phyloP scores from a whole-genome alignment of 2,888 invertebrate species.

The Synanthedon tipuliformis region DNA sequence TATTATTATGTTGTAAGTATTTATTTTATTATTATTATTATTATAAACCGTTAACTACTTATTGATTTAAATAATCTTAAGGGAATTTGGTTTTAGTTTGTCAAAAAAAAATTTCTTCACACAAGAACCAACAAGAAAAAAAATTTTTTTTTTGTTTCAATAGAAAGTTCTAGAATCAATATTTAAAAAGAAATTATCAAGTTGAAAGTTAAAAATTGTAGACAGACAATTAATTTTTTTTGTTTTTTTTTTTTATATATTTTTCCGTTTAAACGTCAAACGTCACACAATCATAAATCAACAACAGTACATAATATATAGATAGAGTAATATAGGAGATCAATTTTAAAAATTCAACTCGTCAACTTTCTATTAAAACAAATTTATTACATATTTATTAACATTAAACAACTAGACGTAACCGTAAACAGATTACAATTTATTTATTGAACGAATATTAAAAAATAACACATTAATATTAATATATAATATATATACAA shows the following conservation, averaged over 20 bases:
- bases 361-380: neutral
- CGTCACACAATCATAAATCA: neutral
- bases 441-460: neutral
- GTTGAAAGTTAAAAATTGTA: neutral
- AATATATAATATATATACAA: slow-evolving; percentile 21
- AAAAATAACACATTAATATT: neutral
- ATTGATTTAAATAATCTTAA: neutral
- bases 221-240: neutral
- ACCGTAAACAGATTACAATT: neutral
- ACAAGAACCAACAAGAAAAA: neutral
- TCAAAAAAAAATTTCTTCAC: too few species aligned
- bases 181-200: neutral
- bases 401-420: neutral
- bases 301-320: too few species aligned
- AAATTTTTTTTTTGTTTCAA: neutral
- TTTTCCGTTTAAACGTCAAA: too few species aligned
- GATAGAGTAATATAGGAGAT: too few species aligned
- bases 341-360: neutral
- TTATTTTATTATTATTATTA: neutral
- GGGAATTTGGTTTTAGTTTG: too few species aligned
- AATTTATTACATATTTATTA: neutral
- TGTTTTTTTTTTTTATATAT: neutral
- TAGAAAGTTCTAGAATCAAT: neutral
- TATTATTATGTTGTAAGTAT: neutral
- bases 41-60: too few species aligned